Base-by-base conservation (phyloP, 1,140 invertebrate genomes). In the Zaprionus kolodkinae region DNA sequence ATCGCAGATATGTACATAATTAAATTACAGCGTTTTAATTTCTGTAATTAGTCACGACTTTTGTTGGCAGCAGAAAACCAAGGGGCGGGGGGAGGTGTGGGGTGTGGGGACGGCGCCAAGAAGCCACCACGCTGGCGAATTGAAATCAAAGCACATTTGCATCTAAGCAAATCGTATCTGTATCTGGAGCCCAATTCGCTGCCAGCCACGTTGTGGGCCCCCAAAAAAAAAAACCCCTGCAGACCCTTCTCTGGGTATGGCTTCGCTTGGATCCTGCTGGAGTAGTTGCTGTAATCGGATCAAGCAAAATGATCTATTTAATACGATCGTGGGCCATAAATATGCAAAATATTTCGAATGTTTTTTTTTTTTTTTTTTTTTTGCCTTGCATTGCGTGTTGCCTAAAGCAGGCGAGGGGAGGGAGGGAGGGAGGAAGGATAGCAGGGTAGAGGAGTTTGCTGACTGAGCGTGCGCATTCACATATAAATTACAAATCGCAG, bases 1-100 rank as follows among this genome's bases (percentile, higher is more conserved):
- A 92, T 91, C 91, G 85, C 78, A 90, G 91, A 92, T 92, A 21
- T 21, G 21, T 21, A 92, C 91, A 92, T 92, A 92, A 92, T 92
- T 92, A 92, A 92, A 91, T 92, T 92, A 92, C 91, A 92, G 91
- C 88, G 91, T 92, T 92, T 92, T 91, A 92, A 92, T 92, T 92
- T 92, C 91, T 91, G 91, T 92, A 92, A 92, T 92, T 92, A 92
- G 91, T 92, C 91, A 92, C 91, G 91, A 92, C 81, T 92, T 92
- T 75, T 81, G 75, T 64, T 35, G 60, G 55, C 54, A 66, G 61
- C 45, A 17, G 25, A 60, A 45, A 45, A 21, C 48, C 21, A n/a
- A n/a, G 54, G 2, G 15, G 40, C 15, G 45, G 30, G 33, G 60
- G 50, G 21, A 48, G 54, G 21, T 21, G 21, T 1, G 21, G 21